These are phyloP conservation scores for Margarornis squamiger DNA, from an alignment of 2,797 vertebrate species.

Conservation along the genomic window DNA sequence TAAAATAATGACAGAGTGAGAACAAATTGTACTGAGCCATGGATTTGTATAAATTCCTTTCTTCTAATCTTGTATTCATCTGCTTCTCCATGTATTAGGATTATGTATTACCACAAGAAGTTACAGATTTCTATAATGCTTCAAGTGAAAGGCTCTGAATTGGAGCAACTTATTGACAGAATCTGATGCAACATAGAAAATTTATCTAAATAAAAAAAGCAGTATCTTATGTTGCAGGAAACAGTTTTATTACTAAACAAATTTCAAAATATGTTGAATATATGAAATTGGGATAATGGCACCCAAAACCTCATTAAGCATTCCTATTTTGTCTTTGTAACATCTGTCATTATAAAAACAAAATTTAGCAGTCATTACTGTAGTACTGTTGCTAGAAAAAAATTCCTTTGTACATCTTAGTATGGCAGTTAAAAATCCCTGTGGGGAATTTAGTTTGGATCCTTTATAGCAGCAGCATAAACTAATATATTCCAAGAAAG, in stretches of 20 bases:
- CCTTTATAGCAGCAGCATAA: slow-evolving; percentile 11
- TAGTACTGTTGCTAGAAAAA: background rate
- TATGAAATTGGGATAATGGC: background rate
- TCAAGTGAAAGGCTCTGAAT: background rate
- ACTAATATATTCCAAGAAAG: slow-evolving; percentile 13
- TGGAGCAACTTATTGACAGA: background rate
- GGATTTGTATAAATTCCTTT: background rate
- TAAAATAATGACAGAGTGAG: background rate
- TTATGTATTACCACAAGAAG: background rate
- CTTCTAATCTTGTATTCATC: background rate
- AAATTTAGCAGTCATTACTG: slow-evolving; percentile 33
- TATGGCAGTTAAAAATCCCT: slow-evolving; percentile 45
- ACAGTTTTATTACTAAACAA: background rate
- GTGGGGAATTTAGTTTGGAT: slow-evolving; percentile 51
- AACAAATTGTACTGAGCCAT: background rate
- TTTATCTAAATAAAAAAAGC: background rate
- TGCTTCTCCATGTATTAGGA: background rate
- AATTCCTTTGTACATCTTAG: slow-evolving; percentile 3
- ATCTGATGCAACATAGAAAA: background rate
- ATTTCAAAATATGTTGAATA: background rate
- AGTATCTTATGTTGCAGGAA: background rate
- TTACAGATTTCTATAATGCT: background rate
- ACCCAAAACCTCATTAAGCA: slow-evolving; percentile 28
- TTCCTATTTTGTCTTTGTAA: slow-evolving; percentile 36
- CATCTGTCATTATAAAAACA: slow-evolving; percentile 48